Evolutionary conservation across 1,140 invertebrate genomes (phyloP).

Genomic region (Diorhabda sublineata): DNA sequence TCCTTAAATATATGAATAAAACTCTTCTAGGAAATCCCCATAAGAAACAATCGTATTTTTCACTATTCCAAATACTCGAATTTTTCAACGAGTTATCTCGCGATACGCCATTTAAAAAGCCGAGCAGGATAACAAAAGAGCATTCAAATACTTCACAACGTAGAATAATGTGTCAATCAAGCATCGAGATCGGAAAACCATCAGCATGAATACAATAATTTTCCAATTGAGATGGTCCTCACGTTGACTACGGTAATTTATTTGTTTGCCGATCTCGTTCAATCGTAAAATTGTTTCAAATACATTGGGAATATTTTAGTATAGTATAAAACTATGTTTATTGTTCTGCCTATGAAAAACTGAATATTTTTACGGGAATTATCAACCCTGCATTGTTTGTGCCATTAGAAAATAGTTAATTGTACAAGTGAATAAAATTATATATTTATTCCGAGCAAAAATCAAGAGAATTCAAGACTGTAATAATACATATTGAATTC

Average conservation of each 20-base stretch:
- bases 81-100: neutral
- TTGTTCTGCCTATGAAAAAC: no score
- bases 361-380: no score
- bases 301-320: no score
- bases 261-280: slow-evolving; percentile 23
- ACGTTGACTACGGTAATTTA: slow-evolving; percentile 22
- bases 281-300: slow-evolving; percentile 21
- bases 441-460: no score
- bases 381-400: no score
- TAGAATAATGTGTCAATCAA: slow-evolving; percentile 38
- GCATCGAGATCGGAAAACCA: slow-evolving; percentile 25
- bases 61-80: neutral
- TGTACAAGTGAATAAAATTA: no score
- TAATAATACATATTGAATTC: no score
- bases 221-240: slow-evolving; percentile 20
- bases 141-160: slow-evolving; percentile 13
- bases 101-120: slow-evolving; percentile 1
- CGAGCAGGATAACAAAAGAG: neutral
- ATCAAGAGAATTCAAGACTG: no score
- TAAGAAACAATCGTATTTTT: neutral
- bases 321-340: no score
- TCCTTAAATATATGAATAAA: no score
- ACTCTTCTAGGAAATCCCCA: no score
- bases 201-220: slow-evolving; percentile 34
- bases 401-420: no score